Conservation (phyloP, 2,113 vertebrate species). For the Ptilonorhynchus violaceus region DNA sequence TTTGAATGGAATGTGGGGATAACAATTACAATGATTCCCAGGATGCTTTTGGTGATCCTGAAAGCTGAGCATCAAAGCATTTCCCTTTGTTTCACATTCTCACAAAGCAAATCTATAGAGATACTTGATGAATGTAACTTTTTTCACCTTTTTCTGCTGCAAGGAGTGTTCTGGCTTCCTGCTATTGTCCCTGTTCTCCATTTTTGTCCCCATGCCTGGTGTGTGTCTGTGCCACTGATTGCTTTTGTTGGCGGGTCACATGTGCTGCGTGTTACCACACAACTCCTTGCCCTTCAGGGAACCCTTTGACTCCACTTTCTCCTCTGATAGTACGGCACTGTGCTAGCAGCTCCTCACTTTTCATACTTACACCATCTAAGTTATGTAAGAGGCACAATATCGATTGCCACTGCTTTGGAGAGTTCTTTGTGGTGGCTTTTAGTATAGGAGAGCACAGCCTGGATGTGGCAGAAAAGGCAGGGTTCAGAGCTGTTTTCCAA, state of each 20-base stretch:
- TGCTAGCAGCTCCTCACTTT: background rate
- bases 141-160: background rate
- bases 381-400: background rate
- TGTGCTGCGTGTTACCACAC: background rate
- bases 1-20: background rate
- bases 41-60: background rate
- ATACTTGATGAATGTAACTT: background rate
- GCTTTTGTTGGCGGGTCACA: background rate
- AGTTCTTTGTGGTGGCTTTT: background rate
- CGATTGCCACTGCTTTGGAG: background rate
- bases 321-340: background rate
- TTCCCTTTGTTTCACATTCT: background rate
- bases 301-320: background rate
- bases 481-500: background rate
- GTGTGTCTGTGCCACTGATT: background rate
- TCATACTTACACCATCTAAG: background rate
- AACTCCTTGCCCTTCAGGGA: background rate
- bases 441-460: background rate
- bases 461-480: background rate
- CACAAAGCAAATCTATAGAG: background rate
- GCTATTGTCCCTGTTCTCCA: background rate
- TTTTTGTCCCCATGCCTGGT: background rate
- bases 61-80: background rate
- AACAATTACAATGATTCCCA: background rate
- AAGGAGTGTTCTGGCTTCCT: background rate